Conservation (phyloP, 2,113 vertebrate genomes). For the Emberiza fucata region DNA sequence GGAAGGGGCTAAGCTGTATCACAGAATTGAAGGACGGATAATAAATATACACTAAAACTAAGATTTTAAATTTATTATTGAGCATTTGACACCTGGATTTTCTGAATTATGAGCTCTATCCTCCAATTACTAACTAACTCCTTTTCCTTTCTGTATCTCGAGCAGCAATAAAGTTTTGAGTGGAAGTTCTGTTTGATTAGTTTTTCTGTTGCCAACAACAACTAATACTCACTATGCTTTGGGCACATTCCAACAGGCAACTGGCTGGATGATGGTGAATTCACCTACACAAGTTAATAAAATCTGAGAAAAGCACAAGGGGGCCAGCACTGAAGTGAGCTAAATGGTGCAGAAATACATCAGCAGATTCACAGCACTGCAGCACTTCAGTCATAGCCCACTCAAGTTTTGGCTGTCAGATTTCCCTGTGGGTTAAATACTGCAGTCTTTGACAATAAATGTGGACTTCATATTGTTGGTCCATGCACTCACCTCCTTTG, state of each 20-base stretch:
- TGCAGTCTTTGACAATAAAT: background rate
- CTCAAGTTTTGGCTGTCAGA: background rate
- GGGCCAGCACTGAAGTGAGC: background rate
- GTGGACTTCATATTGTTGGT: background rate
- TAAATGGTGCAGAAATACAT: background rate
- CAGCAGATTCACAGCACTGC: background rate
- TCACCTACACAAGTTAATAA: background rate
- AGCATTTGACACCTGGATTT: constrained; percentile 21
- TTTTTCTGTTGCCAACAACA: background rate
- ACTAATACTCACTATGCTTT: background rate
- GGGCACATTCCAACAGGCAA: background rate
- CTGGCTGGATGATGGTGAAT: background rate
- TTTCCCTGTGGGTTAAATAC: background rate
- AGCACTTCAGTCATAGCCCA: background rate
- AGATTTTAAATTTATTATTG: background rate
- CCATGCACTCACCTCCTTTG: background rate
- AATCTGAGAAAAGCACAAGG: background rate
- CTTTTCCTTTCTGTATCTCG: background rate
- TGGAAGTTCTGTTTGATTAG: background rate
- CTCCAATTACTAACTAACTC: background rate
- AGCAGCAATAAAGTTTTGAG: background rate
- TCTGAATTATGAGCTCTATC: background rate
- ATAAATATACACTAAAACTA: background rate
- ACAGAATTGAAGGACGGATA: background rate
- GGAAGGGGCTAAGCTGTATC: background rate